phyloP scores from a whole-genome alignment of 2,113 vertebrate species.

The Sialia sialis region DNA sequence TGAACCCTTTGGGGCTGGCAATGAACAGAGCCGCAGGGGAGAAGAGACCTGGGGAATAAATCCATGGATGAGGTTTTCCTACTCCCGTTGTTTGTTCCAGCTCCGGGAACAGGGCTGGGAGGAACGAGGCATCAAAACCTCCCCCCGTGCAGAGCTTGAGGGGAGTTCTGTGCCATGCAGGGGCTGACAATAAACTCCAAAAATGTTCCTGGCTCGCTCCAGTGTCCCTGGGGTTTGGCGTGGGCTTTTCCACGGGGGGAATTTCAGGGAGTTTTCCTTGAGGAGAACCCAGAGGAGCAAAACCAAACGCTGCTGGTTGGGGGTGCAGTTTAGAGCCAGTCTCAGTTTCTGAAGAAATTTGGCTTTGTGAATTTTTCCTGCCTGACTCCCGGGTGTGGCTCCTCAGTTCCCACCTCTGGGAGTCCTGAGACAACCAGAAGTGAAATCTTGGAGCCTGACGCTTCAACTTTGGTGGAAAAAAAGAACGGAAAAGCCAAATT shows the following conservation, averaged over 20 bases:
- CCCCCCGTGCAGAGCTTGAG: fast-evolving
- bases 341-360: neutral
- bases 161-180: fast-evolving
- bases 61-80: neutral
- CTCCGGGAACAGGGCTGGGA: neutral
- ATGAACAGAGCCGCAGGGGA: slow-evolving; percentile 18
- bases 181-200: neutral
- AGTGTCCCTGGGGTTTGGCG: neutral
- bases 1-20: neutral
- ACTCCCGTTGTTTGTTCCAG: neutral
- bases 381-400: neutral
- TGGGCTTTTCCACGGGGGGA: neutral
- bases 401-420: neutral
- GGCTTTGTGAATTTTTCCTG: neutral
- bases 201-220: neutral
- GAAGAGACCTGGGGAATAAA: neutral
- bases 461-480: fast-evolving
- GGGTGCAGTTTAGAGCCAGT: fast-evolving
- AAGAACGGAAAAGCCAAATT: fast-evolving
- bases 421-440: neutral
- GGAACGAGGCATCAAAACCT: neutral
- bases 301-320: fast-evolving
- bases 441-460: neutral
- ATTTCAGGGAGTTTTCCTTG: neutral
- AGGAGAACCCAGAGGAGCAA: fast-evolving